A percentile compares a stretch with the other conserved stretches of the same genome.
phyloP scores from a whole-genome alignment of 2,888 invertebrate genomes.

The Chesias legatella region DNA sequence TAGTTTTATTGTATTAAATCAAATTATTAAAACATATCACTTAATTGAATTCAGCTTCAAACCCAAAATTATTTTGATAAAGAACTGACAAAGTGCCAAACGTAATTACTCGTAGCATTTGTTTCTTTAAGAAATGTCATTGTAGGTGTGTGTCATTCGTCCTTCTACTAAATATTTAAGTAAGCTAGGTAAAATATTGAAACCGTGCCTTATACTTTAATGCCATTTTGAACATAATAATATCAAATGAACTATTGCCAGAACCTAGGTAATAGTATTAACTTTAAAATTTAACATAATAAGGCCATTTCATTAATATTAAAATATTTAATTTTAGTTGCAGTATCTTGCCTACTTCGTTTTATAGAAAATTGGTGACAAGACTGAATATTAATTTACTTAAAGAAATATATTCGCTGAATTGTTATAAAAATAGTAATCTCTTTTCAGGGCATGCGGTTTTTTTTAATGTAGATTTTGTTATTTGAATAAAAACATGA shows the following conservation, averaged over 20 bases:
- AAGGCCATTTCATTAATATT: constrained; percentile 21
- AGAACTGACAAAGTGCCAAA: constrained; percentile 44
- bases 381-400: constrained; percentile 20
- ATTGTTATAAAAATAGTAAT: not conserved
- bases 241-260: constrained; percentile 71
- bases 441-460: constrained; percentile 3
- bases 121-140: constrained; percentile 23
- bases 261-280: constrained; percentile 48
- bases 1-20: constrained; percentile 36
- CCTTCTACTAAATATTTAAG: constrained; percentile 57
- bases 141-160: constrained; percentile 65
- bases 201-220: constrained; percentile 79
- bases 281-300: constrained; percentile 10
- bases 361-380: constrained; percentile 8
- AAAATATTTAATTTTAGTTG: constrained; percentile 4
- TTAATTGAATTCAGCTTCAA: constrained; percentile 23
- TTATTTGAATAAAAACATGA: constrained; percentile 46
- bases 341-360: not conserved
- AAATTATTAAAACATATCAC: constrained; percentile 70
- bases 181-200: constrained; percentile 66
- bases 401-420: not conserved
- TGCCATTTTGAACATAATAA: constrained; percentile 72
- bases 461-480: constrained; percentile 23
- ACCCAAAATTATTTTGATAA: constrained; percentile 31
- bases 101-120: constrained; percentile 2